These are phyloP conservation scores for Ladona fulva DNA, from an alignment of 1,140 invertebrate species.

Conservation along the genomic window DNA sequence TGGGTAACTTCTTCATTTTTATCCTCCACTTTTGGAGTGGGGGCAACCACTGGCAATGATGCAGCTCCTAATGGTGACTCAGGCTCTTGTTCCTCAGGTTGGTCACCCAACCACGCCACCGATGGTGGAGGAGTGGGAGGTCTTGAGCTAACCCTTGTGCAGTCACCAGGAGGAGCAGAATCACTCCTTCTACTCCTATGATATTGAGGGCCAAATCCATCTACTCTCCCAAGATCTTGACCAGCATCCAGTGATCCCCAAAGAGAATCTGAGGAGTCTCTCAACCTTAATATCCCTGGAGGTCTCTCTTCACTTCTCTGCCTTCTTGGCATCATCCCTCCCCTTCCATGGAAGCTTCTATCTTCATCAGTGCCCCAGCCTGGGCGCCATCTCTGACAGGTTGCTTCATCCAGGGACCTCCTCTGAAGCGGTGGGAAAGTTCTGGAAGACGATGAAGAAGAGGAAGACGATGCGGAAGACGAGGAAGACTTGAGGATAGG, in stretches of 20 bases:
- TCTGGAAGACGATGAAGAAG: not conserved
- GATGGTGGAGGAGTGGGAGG: not conserved
- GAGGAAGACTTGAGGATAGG: not conserved
- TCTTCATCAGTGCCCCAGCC: not conserved
- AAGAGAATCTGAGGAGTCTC: not conserved
- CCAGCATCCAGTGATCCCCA: not conserved
- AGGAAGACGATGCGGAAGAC: not conserved
- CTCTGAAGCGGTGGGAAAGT: not conserved
- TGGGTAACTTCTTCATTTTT: not conserved
- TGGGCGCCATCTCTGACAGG: not conserved
- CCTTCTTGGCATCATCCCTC: not conserved
- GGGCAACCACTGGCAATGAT: too few relatives aligned
- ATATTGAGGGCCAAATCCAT: not conserved
- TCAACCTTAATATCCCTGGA: not conserved
- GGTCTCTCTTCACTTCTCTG: not conserved
- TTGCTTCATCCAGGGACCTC: not conserved
- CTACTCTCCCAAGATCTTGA: not conserved
- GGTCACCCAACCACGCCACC: not conserved
- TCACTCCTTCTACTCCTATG: not conserved
- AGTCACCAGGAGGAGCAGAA: not conserved
- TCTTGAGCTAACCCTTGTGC: not conserved
- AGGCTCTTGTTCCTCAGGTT: too few relatives aligned
- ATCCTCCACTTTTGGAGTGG: not conserved
- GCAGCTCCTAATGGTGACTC: too few relatives aligned
- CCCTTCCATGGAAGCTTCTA: not conserved